Conservation (phyloP, 2,888 invertebrate genomes). For the Oscheius sp. region DNA sequence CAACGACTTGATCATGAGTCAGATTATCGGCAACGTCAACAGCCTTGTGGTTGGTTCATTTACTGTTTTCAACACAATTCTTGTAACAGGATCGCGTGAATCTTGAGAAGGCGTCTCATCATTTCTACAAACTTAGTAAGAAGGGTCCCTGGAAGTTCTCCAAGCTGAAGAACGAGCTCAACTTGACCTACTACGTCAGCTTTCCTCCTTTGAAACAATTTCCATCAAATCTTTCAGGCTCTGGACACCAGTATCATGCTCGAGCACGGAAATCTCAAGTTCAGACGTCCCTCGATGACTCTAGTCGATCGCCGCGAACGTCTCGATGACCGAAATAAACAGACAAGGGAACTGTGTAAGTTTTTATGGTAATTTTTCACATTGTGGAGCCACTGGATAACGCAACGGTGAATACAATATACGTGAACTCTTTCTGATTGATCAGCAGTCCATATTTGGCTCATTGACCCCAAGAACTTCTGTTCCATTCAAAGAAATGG, state of each 20-base stretch:
- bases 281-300: constrained; percentile 11
- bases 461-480: too few relatives aligned
- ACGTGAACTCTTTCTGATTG: too few relatives aligned
- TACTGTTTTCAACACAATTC: not conserved
- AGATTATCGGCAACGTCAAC: not conserved
- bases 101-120: not conserved
- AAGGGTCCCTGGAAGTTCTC: constrained; percentile 19
- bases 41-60: not conserved
- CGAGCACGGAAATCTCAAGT: constrained; percentile 22
- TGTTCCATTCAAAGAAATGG: too few relatives aligned
- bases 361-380: not conserved
- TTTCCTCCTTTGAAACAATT: not conserved
- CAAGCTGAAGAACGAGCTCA: constrained; percentile 4
- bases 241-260: constrained; percentile 4
- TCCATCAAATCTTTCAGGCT: constrained; percentile 4
- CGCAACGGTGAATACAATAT: too few relatives aligned
- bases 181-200: constrained; percentile 14
- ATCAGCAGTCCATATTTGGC: too few relatives aligned
- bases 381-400: not conserved
- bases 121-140: not conserved
- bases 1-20: constrained; percentile 20
- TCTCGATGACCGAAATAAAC: not conserved
- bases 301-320: constrained; percentile 14
- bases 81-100: constrained; percentile 5
- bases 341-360: not conserved